Percentiles rank a stretch among this genome's conserved stretches.
Conservation (phyloP, 2,113 vertebrate species). For the Trichomycterus rosablanca region DNA sequence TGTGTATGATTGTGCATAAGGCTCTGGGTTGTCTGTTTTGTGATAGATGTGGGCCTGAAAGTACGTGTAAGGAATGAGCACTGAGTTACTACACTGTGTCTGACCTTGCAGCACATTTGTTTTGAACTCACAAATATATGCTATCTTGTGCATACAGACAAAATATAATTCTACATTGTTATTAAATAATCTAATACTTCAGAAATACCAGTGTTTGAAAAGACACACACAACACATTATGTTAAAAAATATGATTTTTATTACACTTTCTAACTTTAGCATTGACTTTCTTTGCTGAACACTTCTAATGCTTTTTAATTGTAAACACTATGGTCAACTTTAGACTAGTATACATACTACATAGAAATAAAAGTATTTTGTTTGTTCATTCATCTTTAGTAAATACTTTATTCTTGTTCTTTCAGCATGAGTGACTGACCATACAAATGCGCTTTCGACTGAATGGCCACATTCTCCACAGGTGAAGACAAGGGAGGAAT, state of each 20-base stretch:
- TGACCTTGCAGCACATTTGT: constrained; percentile 42
- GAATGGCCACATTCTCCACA: too few relatives aligned
- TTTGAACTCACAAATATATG: constrained; percentile 38
- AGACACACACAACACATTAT: background rate
- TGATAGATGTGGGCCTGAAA: constrained; percentile 21
- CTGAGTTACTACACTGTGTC: constrained; percentile 27
- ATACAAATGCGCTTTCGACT: too few relatives aligned
- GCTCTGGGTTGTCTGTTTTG: constrained; percentile 4
- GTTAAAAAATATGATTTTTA: too few relatives aligned
- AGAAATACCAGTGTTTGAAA: constrained; percentile 11
- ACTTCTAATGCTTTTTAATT: too few relatives aligned
- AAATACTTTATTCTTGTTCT: too few relatives aligned
- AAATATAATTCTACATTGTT: constrained; percentile 40
- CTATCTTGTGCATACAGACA: constrained; percentile 20
- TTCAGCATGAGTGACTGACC: too few relatives aligned
- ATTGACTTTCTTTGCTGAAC: too few relatives aligned
- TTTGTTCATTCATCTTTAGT: too few relatives aligned
- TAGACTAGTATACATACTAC: background rate
- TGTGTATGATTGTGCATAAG: constrained; percentile 24
- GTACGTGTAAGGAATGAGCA: constrained; percentile 25
- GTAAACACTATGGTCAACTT: too few relatives aligned
- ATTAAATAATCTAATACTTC: constrained; percentile 32
- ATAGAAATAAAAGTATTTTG: background rate
- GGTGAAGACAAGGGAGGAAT: too few relatives aligned
- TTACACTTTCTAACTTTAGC: too few relatives aligned